Base-by-base conservation (phyloP, 1,140 invertebrate species). In the Adoxophyes honmai region DNA sequence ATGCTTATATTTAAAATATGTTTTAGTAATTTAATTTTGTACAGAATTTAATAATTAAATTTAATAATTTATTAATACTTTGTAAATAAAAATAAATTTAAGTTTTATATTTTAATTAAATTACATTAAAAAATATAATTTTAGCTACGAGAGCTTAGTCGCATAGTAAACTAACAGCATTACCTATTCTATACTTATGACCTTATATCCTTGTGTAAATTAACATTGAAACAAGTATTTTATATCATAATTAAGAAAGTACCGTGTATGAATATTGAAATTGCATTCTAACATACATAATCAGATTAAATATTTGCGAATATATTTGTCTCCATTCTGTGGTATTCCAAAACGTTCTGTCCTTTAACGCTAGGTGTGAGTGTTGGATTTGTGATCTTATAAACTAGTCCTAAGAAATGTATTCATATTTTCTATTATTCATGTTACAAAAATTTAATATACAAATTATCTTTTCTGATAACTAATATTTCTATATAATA, bases 401-500 rank as follows among this genome's bases (percentile, higher is more conserved):
- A 76, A 44, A 68, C 58, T 88, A 88, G 66, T 70, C 54, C 6
- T 88, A 88, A 86, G 81, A 82, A 88, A 84, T 81, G 68, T 85
- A 88, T 78, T 78, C 70, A 86, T 86, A 86, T 88, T 88, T 87
- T 86, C 79, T 85, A 85, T 87, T 84, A 84, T 75, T 75, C 72
- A 69, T 78, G 72, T 79, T 82, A 69, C 69, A 70, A 78, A 70
- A 78, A 82, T 75, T 75, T 73, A 79, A 78, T 80, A 81, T 81
- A 81, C 70, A 79, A 55, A 68, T 39, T 76, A 72, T 73, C 73
- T 79, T 83, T 79, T 76, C 63, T 68, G 79, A 81, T 81, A 69
- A 67, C 60, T 77, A 81, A 75, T 77, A 76, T 78, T 76, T 78
- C 73, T 77, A 66, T 69, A 76, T 66, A 68, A 75, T 66, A 54